phyloP scores from a whole-genome alignment of 2,797 vertebrate species.

The Smutsia gigantea region DNA sequence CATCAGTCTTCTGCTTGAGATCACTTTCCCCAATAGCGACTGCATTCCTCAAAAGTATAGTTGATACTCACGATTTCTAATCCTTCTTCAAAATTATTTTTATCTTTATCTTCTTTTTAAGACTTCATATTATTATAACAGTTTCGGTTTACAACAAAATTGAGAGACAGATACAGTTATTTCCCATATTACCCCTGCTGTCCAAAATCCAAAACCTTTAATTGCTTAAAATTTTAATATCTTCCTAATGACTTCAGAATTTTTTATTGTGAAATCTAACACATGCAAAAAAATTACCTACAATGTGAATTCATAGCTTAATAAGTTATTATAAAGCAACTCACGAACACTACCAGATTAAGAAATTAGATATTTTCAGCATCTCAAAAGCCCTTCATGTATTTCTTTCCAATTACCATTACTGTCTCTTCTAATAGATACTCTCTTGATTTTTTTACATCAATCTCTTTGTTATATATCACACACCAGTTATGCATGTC shows the following conservation, averaged over 20 bases:
- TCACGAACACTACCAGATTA: not conserved
- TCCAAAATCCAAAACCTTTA: not conserved
- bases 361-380: not conserved
- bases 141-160: not conserved
- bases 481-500: not conserved
- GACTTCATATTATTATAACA: not conserved
- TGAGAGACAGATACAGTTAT: not conserved
- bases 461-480: not conserved
- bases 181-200: not conserved
- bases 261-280: not conserved
- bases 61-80: not conserved
- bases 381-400: not conserved
- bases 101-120: not conserved
- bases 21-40: not conserved
- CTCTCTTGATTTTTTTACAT: not conserved
- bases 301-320: not conserved
- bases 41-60: not conserved
- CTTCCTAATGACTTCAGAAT: not conserved
- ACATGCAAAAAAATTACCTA: not conserved
- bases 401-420: not conserved
- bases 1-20: not conserved
- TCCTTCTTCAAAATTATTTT: not conserved
- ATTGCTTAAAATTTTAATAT: not conserved
- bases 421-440: not conserved
- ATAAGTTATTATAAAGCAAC: not conserved